These are phyloP conservation scores for Dasyurus viverrinus DNA, from an alignment of 2,113 vertebrate species.

Conservation along the genomic window DNA sequence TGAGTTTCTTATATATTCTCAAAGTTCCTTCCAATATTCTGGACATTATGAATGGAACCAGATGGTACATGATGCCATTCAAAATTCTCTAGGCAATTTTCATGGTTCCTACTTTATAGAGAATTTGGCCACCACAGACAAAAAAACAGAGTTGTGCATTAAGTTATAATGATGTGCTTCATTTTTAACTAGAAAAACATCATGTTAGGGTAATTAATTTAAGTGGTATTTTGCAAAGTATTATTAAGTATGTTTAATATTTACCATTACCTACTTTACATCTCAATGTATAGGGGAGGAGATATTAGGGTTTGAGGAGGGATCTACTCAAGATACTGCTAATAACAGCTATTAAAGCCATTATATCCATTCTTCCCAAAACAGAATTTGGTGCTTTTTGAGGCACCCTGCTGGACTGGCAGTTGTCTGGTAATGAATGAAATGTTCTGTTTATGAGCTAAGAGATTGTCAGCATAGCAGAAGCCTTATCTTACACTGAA, in stretches of 20 bases:
- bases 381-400: constrained; percentile 38
- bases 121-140: constrained; percentile 9
- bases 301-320: neutral
- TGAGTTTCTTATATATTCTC: neutral
- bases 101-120: constrained; percentile 9
- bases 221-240: neutral
- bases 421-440: constrained; percentile 46
- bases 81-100: constrained; percentile 6
- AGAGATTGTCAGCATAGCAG: constrained; percentile 32
- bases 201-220: neutral
- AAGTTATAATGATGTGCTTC: constrained; percentile 28
- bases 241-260: constrained; percentile 7
- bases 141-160: neutral
- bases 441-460: neutral
- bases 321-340: neutral
- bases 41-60: neutral
- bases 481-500: constrained; percentile 58
- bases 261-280: neutral
- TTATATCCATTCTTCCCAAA: constrained; percentile 32
- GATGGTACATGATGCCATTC: constrained; percentile 14
- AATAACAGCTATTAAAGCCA: neutral
- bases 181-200: neutral
- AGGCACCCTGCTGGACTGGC: constrained; percentile 3
- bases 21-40: constrained; percentile 10
- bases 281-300: neutral